Evolutionary conservation across 2,797 vertebrate species (phyloP), one percentile per base, ranked within the genome.

Genomic region (Pseudopleuronectes americanus): DNA sequence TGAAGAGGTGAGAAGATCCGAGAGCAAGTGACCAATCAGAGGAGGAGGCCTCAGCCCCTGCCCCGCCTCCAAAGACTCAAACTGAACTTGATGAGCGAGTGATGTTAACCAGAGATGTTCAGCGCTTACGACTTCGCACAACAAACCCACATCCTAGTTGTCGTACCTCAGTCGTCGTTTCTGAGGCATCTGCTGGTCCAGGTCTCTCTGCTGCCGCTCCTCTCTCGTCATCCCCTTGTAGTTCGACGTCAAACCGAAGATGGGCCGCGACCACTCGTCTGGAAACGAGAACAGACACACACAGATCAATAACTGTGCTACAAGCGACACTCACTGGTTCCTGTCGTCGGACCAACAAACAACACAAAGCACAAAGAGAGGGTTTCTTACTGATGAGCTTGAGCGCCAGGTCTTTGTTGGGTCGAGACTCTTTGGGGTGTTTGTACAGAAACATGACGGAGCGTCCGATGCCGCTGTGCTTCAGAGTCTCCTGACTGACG

Each of bases 371-470:
- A 31, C 31, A 31, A 8, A 8, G 33, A 36, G 33, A 12, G 9
- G 6, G 36, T 0, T 17, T 28, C 58, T 60, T 48, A 60, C 98
- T 99, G 92, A 99, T 99, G 65, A 99, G 96, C 54, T 99, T 99
- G 64, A 98, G 97, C 0, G 98, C 97, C 54, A 99, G 95, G 86
- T 99, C 97, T 79, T 98, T 99, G 95, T 99, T 99, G 0, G 94
- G 64, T 1, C 97, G 92, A 0, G 97, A 97, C 71, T 99, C 98
- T 94, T 99, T 99, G 72, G 98, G 98, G 63, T 99, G 98, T 85
- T 99, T 99, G 93, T 99, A 99, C 9, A 99, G 96, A 82, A 97
- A 99, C 98, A 99, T 99, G 87, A 99, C 97, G 74, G 97, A 93
- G 53, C 97, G 94, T 0, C 98, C 98, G 72, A 99, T 99, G 6